Base-by-base conservation (phyloP, 2,113 vertebrate species). In the Montifringilla adamsi region DNA sequence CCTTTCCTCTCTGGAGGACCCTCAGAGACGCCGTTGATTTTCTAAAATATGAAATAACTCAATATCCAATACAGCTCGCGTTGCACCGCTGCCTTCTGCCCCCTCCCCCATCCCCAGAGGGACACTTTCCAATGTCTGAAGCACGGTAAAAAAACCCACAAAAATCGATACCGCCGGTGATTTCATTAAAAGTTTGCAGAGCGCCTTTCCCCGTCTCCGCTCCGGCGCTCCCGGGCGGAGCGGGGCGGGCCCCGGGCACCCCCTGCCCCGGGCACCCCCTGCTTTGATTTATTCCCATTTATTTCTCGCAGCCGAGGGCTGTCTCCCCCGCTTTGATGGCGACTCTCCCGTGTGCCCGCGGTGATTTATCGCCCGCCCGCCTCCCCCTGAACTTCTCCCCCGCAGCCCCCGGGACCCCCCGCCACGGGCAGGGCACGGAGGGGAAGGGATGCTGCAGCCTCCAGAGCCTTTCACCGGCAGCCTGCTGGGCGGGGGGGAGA, bases 1-100 rank as follows among this genome's bases (percentile, higher is more conserved):
- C 33, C 47, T 37, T 21, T 4, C 76, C 68, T 63, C 49, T 49
- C 49, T 3, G 74, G 56, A 47, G 39, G 68, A 27, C 8, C 53
- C 73, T 90, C 52, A 4, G 3, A 52, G 55, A 26, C 26, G 31
- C 37, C 47, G 66, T 5, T 75, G 44, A 8, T 79, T 47, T 90
- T 90, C 89, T 73, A 82, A 95, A 97, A 94, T 27, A 50, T 10
- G 11, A 50, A 92, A 80, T 35, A 44, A 76, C 77, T n/a, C 46
- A 50, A 4, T 21, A 81, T 47, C 70, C 79, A 60, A 55, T 7
- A 27, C 10, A n/a, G 60, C 58, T 83, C 23, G 68, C 23, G 10
- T 27, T 21, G 66, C 78, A 20, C 52, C 22, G 35, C 63, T 67
- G 59, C 79, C 66, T 50, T 4, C 56, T 13, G n/a, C n/a, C 43